Base-by-base conservation (phyloP, 2,888 invertebrate species). In the Phyllotreta cruciferae region DNA sequence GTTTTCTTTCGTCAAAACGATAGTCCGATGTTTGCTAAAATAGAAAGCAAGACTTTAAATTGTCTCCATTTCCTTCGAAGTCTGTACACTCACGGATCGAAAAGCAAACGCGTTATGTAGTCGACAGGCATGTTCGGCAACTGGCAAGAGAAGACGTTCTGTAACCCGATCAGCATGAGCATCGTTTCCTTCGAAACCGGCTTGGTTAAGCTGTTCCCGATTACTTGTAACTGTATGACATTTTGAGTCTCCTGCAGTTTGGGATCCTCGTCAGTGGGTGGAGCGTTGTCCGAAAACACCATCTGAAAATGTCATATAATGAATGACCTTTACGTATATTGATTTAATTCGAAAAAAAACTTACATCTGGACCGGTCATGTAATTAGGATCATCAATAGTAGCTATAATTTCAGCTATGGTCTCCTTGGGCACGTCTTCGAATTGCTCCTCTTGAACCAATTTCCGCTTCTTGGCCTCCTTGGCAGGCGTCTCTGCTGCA, bases 51-150 rank as follows among this genome's bases (percentile, higher is more conserved):
- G 53, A 60, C 13, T 36, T 38, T 10, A 49, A 14, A 13, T 24
- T 34, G 1, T 38, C 24, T 37, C n/a, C 4, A 10, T n/a, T 38
- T 36, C 14, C 34, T 35, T 9, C 9, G 36, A 34, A 8, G 35
- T 36, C 35, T 13, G 3, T 34, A 36, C 13, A 86, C 90, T 88
- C 81, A 92, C 91, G 92, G 90, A 81, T 98, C 98, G 80, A 98
- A 98, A 0, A 98, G 91, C 53, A 98, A 83, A 72, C 98, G 90
- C 0, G 95, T 95, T 71, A 98, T 97, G 78, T 98, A 98, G 80
- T 97, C 96, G 70, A 94, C 93, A 0, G 98, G 98, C 98, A 99
- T 99, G 78, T 94, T 88, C 0, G 98, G 97, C 64, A 99, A 82
- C 77, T 98, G 98, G 75, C 94, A 93, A 0, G 96, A 93, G 80